These are phyloP conservation scores for Trematocara macrostoma DNA, from an alignment of 2,113 vertebrate species.

Conservation along the genomic window DNA sequence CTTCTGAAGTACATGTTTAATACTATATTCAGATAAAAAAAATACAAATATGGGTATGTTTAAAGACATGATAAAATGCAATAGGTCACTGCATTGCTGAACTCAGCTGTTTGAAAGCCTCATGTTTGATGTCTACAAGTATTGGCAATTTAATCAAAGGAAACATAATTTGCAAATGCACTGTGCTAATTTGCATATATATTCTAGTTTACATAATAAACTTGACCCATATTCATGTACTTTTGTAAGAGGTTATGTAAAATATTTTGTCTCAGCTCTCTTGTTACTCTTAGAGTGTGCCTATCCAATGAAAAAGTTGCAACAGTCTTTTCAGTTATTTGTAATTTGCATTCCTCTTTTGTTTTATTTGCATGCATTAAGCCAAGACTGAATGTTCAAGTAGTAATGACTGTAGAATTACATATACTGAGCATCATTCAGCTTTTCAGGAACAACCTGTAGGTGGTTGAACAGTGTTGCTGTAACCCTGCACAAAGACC, in stretches of 20 bases:
- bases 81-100: neutral
- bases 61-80: neutral
- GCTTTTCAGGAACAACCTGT: neutral
- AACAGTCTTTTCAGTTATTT: neutral
- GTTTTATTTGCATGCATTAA: neutral
- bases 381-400: neutral
- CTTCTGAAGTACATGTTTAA: neutral
- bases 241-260: neutral
- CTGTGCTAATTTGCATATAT: neutral
- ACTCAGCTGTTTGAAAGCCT: neutral
- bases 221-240: neutral
- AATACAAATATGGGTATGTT: neutral
- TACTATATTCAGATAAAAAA: neutral
- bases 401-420: neutral
- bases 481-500: neutral
- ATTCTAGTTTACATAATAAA: neutral
- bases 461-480: neutral
- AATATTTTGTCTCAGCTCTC: neutral
- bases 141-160: neutral
- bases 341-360: neutral
- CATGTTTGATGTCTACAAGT: neutral
- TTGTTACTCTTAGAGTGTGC: neutral
- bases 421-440: neutral
- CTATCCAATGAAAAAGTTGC: neutral
- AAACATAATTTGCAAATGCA: neutral